Evolutionary conservation across 1,140 invertebrate species (phyloP), one percentile per base, ranked within the genome.

Genomic region (Heliconius congener): DNA sequence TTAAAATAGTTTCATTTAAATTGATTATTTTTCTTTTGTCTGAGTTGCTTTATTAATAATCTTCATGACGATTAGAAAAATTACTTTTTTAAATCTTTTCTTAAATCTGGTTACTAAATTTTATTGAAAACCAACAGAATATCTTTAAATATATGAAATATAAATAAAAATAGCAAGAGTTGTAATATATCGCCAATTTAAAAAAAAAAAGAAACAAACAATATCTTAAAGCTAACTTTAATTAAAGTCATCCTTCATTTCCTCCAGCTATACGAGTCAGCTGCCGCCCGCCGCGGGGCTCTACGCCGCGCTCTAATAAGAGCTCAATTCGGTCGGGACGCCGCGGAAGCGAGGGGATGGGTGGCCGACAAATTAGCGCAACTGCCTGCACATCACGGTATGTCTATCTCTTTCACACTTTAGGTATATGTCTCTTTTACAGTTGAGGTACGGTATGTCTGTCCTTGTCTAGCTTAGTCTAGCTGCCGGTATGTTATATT

Each of bases 301-400:
- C 93, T 99, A 4, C 96, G 96, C n/a, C 97, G 98, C 82, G 96
- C 97, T 8, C 93, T 98, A 18, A 93, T 99, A 3, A 97, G 99
- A 85, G 97, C 98, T 5, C 98, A 99, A 90, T 99, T 99, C 93
- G 96, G 97, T 18, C 95, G 98, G 74, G 98, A 99, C 91, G 98
- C 98, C 13, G 96, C 96, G 3, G 98, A 99, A 89, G 97, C 98
- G 8, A 96, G 98, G 87, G 96, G 96, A 11, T 99, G 99, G 99
- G 98, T 99, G 79, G 97, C 97, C 70, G 99, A 99, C 88, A 99
- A 99, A 91, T 96, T 97, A 81, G 99, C 98, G 90, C 98, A 98
- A 89, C 93, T 99, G 5, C 96, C 98, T 84, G 96, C 96, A 19
- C 94, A 95, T 88, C 86, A 96, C 82, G 95, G 90, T 93, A 9